Evolutionary conservation across 2,888 invertebrate species (phyloP), one percentile per base, ranked within the genome.

Genomic region (Erebia ligea): DNA sequence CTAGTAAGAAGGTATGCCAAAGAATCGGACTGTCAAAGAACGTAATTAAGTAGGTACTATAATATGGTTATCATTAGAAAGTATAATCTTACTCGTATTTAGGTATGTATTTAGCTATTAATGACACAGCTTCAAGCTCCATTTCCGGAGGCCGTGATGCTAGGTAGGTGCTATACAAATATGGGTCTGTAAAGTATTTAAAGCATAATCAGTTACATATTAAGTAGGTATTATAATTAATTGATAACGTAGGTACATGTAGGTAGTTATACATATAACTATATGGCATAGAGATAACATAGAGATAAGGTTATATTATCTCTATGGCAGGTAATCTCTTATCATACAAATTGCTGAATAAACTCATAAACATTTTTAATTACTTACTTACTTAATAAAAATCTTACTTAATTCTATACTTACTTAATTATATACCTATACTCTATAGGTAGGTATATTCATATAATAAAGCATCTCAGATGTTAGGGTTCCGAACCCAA

Each of bases 81-180:
- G 11, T 52, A 68, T n/a, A 52, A 42, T 56, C 80, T 80, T 73
- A 81, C 81, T 81, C 77, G 34, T 76, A 78, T 71, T 70, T 70
- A 15, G 76, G 67, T 34, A 81, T 79, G 58, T 75, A 80, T 45
- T 68, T 75, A 13, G 80, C 79, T 42, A 81, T 21, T 68, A 81
- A 70, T n/a, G 94, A 85, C 34, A 96, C 94, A 0, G 96, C 96
- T 62, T 94, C 91, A 0, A 94, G 75, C 88, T 97, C 97, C 96
- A 96, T 96, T 65, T 89, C 84, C 0, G 94, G 83, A 2, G 96
- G 96, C 21, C 96, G 92, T 0, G 95, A 94, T 69, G 91, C 86
- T 34, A 96, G 86, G 81, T 95, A 97, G 0, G 95, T 95, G 58
- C 88, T 86, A 80, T 96, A 96, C 71, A 94, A 89, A 73, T 91